Base-by-base conservation (phyloP, 2,888 invertebrate species). In the Callyntrura guangdongensis region DNA sequence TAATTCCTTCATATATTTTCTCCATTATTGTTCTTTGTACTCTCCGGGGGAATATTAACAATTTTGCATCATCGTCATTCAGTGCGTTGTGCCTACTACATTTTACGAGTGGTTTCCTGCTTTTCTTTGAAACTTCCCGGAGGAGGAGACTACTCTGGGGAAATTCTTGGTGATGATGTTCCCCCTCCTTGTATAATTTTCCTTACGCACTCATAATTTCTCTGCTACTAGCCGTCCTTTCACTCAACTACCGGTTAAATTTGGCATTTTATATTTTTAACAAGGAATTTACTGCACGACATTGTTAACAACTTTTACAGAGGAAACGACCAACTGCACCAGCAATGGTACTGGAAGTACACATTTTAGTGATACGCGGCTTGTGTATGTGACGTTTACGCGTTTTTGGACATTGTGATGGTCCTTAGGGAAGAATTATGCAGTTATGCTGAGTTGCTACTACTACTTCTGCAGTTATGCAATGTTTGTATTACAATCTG, bases 201-300 rank as follows among this genome's bases (percentile, higher is more conserved):
- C 12, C 8, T 67, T 45, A n/a, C 45, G 11, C 9, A 72, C 36
- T 45, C n/a, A 11, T 49, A 74, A 27, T 74, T 49, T 74, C 49
- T 49, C 49, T 49, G n/a, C 36, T 36, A 36, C 25, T 36, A 72
- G 36, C 56, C 56, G 27, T 53, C 36, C 25, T 5, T 25, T 85
- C 59, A 36, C 74, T 22, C 45, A 17, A n/a, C 74, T 77, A 36
- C 36, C 59, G 49, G 36, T 86, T 86, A 61, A 86, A 86, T 86
- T 86, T 77, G 47, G 17, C 64, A 61, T 86, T 74, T 86, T 74
- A 74, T 69, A 67, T 74, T 47, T 59, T 53, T 6, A 36, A 47
- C n/a, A 56, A 56, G 85, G 72, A 74, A 84, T 84, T 84, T 84
- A 84, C 84, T 72, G 20, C 67, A 84, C 47, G 25, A 64, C 45